Conservation (phyloP, 1,140 invertebrate genomes). For the Drosophila tristis region DNA sequence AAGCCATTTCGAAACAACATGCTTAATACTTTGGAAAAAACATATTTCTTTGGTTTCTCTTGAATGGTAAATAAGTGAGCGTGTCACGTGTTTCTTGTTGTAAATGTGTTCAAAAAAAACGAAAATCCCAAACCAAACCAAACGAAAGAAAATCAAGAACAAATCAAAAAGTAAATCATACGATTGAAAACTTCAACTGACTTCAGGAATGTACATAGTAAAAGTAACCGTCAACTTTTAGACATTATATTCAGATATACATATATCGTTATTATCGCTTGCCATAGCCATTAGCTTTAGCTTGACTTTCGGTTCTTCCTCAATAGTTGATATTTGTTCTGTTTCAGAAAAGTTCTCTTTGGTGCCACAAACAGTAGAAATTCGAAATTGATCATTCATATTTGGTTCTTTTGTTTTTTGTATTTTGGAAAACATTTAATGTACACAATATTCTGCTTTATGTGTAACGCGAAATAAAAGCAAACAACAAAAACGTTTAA, state of each 20-base stretch:
- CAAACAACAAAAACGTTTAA: conserved; percentile 40
- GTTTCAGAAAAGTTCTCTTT: conserved; percentile 89
- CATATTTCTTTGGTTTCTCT: conserved; percentile 31
- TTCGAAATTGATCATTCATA: conserved; percentile 51
- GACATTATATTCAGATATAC: conserved; percentile 41
- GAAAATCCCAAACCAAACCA: conserved; percentile 34
- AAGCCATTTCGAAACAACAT: conserved; percentile 77
- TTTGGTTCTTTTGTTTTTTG: conserved; percentile 43
- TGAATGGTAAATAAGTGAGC: conserved; percentile 76
- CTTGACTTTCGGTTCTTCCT: conserved; percentile 50
- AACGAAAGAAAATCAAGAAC: conserved; percentile 26
- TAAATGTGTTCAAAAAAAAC: conserved; percentile 66
- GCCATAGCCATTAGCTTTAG: conserved; percentile 49
- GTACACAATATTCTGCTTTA: conserved; percentile 72
- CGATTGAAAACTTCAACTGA: conserved; percentile 15
- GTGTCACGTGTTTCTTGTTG: conserved; percentile 75
- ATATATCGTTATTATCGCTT: conserved; percentile 50
- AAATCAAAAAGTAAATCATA: conserved; percentile 24
- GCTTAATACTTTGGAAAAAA: conserved; percentile 72
- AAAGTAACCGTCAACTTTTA: conserved; percentile 44
- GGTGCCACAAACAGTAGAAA: conserved; percentile 86
- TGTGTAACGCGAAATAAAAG: conserved; percentile 42
- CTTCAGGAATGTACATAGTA: conserved; percentile 17
- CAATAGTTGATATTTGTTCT: conserved; percentile 63
- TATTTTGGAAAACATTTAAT: conserved; percentile 53